Evolutionary conservation across 2,888 invertebrate species (phyloP), one percentile per base, ranked within the genome.

Genomic region (Athalia cordata): DNA sequence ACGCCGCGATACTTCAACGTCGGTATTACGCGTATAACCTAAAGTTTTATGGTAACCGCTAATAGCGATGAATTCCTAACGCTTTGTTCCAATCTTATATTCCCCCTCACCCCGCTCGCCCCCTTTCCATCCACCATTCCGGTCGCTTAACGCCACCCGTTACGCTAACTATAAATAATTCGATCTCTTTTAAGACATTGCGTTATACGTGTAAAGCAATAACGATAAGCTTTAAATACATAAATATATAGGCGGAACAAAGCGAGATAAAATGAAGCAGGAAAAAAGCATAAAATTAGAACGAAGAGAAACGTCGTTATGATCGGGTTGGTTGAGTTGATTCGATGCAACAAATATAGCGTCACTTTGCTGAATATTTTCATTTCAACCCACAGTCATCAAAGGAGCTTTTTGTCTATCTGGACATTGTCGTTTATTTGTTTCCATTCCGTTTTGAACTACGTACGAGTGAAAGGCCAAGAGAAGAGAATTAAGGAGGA

Each of bases 31-130:
- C 29, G 29, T 29, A 2, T 29, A 29, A 64, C n/a, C 49, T 62
- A 62, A 64, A 29, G 49, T 75, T 62, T 64, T 75, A 62, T 29
- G 50, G 50, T 61, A 29, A 15, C 15, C 61, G 64, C 62, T 75
- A 64, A 75, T 75, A 61, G 75, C 62, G 75, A 75, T 75, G 8
- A 64, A 75, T 75, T 62, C 50, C 52, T 52, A 52, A 75, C 75
- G 75, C 75, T 75, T 75, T 75, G 52, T 75, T 62, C 13, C 75
- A 75, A 75, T 75, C 62, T 62, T 49, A 75, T 75, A 49, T 62
- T 50, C 75, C 75, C 13, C 47, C 57, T 47, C 13, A 29, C 49
- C 13, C 13, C 29, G 29, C 29, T 13, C 29, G 1, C 2, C 2
- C 2, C 29, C 29, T 29, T 29, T 29, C 2, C 29, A 29, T n/a